Base-by-base conservation (phyloP, 2,113 vertebrate species). In the Leptobrachium leishanense region DNA sequence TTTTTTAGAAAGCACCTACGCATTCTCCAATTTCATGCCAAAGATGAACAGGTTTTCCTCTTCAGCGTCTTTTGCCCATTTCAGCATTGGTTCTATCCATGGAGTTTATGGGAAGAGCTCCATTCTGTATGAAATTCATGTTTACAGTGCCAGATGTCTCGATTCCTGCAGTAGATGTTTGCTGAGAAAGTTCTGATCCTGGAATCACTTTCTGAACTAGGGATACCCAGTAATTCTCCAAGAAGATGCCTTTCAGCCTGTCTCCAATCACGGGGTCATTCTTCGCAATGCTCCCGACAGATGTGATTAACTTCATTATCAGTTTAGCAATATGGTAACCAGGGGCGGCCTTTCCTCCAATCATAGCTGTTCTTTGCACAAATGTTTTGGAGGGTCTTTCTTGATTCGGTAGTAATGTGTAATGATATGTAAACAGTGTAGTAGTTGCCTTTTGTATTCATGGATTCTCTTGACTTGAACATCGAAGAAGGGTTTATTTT, bases 41-140 rank as follows among this genome's bases (percentile, higher is more conserved):
- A 97, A 97, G 77, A 97, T 95, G 88, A 97, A 97, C 20, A 31
- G 20, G 20, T 31, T 31, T 31, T 31, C 20, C 20, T 31, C 20
- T 31, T 31, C 20, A 31, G 95, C 95, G 74, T 97, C 95, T 85
- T 97, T 94, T 0, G 95, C 95, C 95, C 95, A 97, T 97, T 87
- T 96, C 96, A 85, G 95, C 95, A 0, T 95, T 97, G 79, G 96
- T 95, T 0, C 96, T 95, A 0, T 97, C 96, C 96, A 96, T 95
- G 57, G 95, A 96, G 5, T 95, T 95, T 0, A 97, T 94, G 82
- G 95, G 96, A 63, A 97, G 93, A 2, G 96, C 95, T 2, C 96
- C 95, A 0, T 97, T 97, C 87, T 97, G 84, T 95, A 97, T 96
- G 85, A 97, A 96, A 86, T 97, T 97, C 95, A 97, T 97, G 89